Evolutionary conservation across 1,140 invertebrate species (phyloP), one percentile per base, ranked within the genome.

Genomic region (Atopsyche davidsoni): DNA sequence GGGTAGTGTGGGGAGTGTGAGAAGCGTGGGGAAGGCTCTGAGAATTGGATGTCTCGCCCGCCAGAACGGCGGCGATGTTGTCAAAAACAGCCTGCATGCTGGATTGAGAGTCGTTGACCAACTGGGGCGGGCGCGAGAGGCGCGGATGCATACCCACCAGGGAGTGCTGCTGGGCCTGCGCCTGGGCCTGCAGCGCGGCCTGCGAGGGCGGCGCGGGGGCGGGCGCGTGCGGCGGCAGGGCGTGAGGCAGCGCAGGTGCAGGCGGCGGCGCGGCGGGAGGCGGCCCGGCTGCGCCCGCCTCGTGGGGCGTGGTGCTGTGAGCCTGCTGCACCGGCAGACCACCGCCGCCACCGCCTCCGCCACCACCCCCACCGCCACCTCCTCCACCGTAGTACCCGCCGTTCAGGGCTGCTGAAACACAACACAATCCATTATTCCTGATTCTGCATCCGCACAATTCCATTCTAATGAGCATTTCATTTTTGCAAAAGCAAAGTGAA

Each of bases 271-370:
- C 62, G 55, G 67, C 68, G 53, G 67, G 72, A 44, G 68, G 72
- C 39, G 64, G 68, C 36, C 67, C 69, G 55, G 63, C 64, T 60
- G 69, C 68, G 22, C 46, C 47, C 63, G 77, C 78, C 70, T 86
- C 83, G 66, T 85, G 83, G 57, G 83, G 79, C 58, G 82, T 86
- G 62, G 83, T 85, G 60, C 82, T 84, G 66, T 85, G 83, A 51
- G 82, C 83, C 72, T 85, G 83, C 72, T 86, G 83, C 51, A 82
- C 78, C 32, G 79, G 79, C 59, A 83, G 70, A 60, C 79, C 71
- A 63, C 80, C 81, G 64, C 79, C 73, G 69, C 84, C 84, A 70
- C 82, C 84, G 61, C 82, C 81, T 9, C 51, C 52, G 34, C 44
- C 44, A 22, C 80, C 81, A 63, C 79, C 75, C 69, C 84, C 84